Conservation (phyloP, 1,140 invertebrate species). For the Drosophila orosa region DNA sequence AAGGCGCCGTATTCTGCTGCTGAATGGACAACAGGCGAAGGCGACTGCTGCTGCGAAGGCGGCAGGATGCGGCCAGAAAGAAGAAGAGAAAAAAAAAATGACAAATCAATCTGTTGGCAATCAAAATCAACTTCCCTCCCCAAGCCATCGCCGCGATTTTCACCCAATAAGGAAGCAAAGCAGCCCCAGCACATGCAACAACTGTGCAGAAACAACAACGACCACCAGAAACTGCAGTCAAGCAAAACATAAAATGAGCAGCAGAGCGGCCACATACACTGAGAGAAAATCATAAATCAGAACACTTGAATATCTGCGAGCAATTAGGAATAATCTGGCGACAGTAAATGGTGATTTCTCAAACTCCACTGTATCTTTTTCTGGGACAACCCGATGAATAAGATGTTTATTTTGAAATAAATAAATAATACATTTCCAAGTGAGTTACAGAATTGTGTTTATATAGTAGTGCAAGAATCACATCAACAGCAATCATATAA, state of each 20-base stretch:
- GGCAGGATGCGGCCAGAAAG: background rate
- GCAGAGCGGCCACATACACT: slow-evolving; percentile 17
- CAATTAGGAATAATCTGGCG: slow-evolving; percentile 4
- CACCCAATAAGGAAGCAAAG: slow-evolving; percentile 81
- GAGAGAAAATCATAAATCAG: background rate
- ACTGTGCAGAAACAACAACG: slow-evolving; percentile 43
- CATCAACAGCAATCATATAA: background rate
- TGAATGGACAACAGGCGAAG: slow-evolving; percentile 12
- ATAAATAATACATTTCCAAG: slow-evolving; percentile 42
- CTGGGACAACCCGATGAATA: slow-evolving; percentile 25
- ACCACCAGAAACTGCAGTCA: slow-evolving; percentile 76
- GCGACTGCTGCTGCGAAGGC: slow-evolving; percentile 5
- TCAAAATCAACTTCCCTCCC: slow-evolving; percentile 67
- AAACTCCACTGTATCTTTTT: background rate
- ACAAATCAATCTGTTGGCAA: slow-evolving; percentile 79
- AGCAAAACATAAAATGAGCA: slow-evolving; percentile 62
- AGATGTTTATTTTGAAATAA: slow-evolving; percentile 34
- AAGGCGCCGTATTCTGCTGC: slow-evolving; percentile 46
- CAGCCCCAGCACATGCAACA: slow-evolving; percentile 51
- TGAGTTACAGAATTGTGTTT: slow-evolving; percentile 6
- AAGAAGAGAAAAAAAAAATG: slow-evolving; percentile 38
- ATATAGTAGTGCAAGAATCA: background rate
- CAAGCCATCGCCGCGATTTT: slow-evolving; percentile 57
- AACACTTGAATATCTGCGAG: background rate
- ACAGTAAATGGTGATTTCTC: background rate